A percentile compares a stretch with the other conserved stretches of the same genome.
These are phyloP conservation scores for Aurelia aurita complex sp. Pacific DNA, from an alignment of 30 jellyfish, hydroid and myxozoan genomes.

Conservation along the genomic window DNA sequence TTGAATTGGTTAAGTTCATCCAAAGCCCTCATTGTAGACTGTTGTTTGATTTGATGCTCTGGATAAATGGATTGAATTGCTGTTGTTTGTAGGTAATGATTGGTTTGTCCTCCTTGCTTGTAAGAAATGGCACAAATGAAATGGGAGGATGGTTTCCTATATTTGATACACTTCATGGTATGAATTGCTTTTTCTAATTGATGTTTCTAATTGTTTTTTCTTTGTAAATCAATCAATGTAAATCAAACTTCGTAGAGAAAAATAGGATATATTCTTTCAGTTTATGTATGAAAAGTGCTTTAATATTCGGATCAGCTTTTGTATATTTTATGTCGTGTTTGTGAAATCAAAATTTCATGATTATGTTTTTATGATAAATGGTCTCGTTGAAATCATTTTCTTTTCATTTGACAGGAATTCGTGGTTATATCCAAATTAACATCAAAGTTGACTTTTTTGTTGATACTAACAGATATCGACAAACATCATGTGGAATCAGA, in stretches of 20 bases:
- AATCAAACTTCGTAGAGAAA: too few relatives aligned
- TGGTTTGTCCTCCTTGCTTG: slow-evolving; percentile 62
- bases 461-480: slow-evolving; percentile 89
- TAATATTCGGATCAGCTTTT: too few relatives aligned
- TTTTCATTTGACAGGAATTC: slow-evolving; percentile 64
- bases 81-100: slow-evolving; percentile 75
- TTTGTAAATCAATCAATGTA: not conserved
- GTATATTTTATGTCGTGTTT: too few relatives aligned
- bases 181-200: not conserved
- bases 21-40: too few relatives aligned
- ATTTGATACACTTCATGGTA: slow-evolving; percentile 97
- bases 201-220: not conserved
- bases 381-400: not conserved
- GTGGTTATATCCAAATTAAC: slow-evolving; percentile 79
- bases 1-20: too few relatives aligned
- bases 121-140: slow-evolving; percentile 86
- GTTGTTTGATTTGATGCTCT: too few relatives aligned
- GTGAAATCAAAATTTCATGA: too few relatives aligned
- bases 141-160: slow-evolving; percentile 97
- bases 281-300: too few relatives aligned
- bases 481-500: slow-evolving; percentile 90
- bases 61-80: not conserved
- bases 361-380: too few relatives aligned
- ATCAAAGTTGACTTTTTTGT: slow-evolving; percentile 83
- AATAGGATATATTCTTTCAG: too few relatives aligned